Conservation (phyloP, 1,140 invertebrate species). For the Gonatopus flavifemur region DNA sequence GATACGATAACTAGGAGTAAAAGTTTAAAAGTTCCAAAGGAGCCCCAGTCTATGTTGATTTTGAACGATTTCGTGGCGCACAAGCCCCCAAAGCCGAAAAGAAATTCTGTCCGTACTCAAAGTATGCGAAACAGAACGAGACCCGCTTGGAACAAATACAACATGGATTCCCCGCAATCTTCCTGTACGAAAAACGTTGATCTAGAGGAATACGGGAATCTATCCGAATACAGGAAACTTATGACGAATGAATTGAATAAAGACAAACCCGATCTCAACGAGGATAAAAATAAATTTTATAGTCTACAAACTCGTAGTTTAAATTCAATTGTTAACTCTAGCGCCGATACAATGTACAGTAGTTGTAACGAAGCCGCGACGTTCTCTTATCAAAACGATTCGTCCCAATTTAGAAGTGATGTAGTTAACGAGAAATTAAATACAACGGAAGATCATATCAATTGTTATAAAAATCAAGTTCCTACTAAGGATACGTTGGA, state of each 20-base stretch:
- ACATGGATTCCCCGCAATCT: slow-evolving; percentile 25
- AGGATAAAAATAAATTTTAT: slow-evolving; percentile 29
- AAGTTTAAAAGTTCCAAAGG: slow-evolving; percentile 29
- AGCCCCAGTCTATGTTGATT: slow-evolving; percentile 47
- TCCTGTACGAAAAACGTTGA: slow-evolving; percentile 13
- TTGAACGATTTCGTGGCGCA: slow-evolving; percentile 53
- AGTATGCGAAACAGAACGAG: slow-evolving; percentile 47
- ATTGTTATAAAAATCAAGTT: slow-evolving; percentile 34
- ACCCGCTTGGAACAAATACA: slow-evolving; percentile 47
- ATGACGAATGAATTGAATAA: too few relatives aligned
- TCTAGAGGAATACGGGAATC: background rate
- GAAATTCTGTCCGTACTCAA: slow-evolving; percentile 44
- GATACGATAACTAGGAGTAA: slow-evolving; percentile 27
- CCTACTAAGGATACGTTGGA: slow-evolving; percentile 42
- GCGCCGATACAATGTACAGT: background rate
- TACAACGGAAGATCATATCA: slow-evolving; percentile 2
- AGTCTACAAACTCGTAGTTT: slow-evolving; percentile 26
- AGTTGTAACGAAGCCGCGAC: slow-evolving; percentile 2
- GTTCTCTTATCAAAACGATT: slow-evolving; percentile 5
- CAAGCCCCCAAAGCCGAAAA: slow-evolving; percentile 57
- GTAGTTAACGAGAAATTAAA: background rate
- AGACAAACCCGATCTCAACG: too few relatives aligned
- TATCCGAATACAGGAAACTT: too few relatives aligned
- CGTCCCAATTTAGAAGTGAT: background rate
- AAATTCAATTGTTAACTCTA: background rate